These are phyloP conservation scores for Ramphastos sulfuratus DNA, from an alignment of 2,113 vertebrate genomes.

Conservation along the genomic window DNA sequence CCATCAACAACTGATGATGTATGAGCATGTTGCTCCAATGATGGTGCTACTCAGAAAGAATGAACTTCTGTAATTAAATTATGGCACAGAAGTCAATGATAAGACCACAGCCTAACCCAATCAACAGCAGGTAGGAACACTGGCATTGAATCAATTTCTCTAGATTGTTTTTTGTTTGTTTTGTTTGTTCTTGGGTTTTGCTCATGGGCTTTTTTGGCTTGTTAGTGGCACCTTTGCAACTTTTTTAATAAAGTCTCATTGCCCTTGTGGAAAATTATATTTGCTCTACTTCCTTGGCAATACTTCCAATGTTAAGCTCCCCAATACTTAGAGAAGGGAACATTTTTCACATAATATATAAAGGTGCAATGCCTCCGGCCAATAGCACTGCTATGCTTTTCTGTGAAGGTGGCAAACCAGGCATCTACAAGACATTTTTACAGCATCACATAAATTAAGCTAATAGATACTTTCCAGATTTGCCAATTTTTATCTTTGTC, in stretches of 20 bases:
- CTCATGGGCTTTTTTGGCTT: neutral
- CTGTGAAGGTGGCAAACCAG: neutral
- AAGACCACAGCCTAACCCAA: neutral
- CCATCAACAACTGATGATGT: slow-evolving; percentile 67
- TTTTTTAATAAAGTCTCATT: slow-evolving; percentile 48
- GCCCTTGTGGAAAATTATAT: slow-evolving; percentile 27
- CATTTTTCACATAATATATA: neutral
- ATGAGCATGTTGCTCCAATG: slow-evolving; percentile 62
- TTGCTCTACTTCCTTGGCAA: slow-evolving; percentile 14
- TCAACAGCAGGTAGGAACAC: slow-evolving; percentile 2
- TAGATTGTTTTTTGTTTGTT: neutral
- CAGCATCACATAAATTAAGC: neutral
- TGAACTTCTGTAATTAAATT: slow-evolving; percentile 53
- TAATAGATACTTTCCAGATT: neutral
- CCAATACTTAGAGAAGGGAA: neutral
- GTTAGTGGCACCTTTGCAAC: slow-evolving; percentile 9
- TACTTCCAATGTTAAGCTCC: neutral
- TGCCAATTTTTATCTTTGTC: neutral
- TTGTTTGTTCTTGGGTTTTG: neutral
- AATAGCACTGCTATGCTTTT: neutral
- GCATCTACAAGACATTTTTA: neutral
- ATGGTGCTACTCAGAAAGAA: slow-evolving; percentile 51
- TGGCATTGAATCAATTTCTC: neutral
- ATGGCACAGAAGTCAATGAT: slow-evolving; percentile 11
- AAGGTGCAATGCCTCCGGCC: neutral